Base-by-base conservation (phyloP, 2,888 invertebrate genomes). In the Phalera bucephala region DNA sequence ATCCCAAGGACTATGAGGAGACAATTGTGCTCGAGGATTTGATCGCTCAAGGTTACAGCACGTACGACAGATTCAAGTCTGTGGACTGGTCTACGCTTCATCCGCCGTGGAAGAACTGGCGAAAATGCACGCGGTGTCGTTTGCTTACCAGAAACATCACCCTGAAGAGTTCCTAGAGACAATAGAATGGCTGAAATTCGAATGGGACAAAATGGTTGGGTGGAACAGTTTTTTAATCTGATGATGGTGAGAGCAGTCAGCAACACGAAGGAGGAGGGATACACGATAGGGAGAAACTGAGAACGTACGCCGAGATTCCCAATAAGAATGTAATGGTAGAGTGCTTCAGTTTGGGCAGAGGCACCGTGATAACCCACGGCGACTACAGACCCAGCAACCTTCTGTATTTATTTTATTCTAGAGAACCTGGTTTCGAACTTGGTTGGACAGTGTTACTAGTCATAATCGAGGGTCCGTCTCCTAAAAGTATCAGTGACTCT, bases 111-210 rank as follows among this genome's bases (percentile, higher is more conserved):
- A 56, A 2, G 64, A 64, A 10, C 50, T 88, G 13, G 85, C 81
- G 0, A 80, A 80, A 39, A 68, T 83, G 37, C 90, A 90, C 46
- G 87, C 87, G 0, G 39, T 86, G 0, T 83, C 86, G 0, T 64
- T 78, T 11, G 79, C 73, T 0, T 58, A 55, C 30, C 30, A 36
- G 2, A 30, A 59, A 4, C 52, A 68, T 22, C 35, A 73, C 2
- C 82, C 82, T 0, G 72, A 78, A 15, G 59, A 68, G 10, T 86
- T 73, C 32, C 20, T 58, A 2, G 40, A 57, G 15, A 25, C 72
- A 0, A 11, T 62, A 0, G 33, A 46, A 0, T 38, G 46, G 0
- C 37, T 66, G 22, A 49, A 40, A 12, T 62, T 50, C 28, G 46
- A 45, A 1, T 36, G 50, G n/a, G n/a, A 19, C 5, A 17, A 5